Evolutionary conservation across 2,888 invertebrate species (phyloP).

Genomic region (Corbicula japonica): DNA sequence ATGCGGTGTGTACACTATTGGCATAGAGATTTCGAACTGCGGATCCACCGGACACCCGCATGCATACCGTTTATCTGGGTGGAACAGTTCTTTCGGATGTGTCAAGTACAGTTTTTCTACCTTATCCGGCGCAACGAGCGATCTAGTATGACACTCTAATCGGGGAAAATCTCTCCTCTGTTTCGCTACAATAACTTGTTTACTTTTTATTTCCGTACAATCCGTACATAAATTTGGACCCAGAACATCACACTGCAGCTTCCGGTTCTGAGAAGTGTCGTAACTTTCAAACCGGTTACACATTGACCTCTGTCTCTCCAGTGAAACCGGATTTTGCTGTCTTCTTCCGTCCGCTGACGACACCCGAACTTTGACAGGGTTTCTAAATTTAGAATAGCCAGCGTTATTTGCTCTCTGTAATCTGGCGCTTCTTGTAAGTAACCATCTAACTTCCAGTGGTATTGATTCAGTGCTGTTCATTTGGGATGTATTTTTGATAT

Average conservation of each 20-base stretch:
- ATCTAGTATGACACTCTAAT: constrained; percentile 69
- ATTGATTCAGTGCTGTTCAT: constrained; percentile 8
- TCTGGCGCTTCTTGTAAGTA: constrained; percentile 64
- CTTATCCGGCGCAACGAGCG: constrained; percentile 71
- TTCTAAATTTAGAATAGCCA: constrained; percentile 64
- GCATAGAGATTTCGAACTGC: constrained; percentile 58
- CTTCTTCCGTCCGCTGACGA: constrained; percentile 64
- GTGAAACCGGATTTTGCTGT: constrained; percentile 23
- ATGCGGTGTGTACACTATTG: constrained; percentile 68
- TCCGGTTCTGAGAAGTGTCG: constrained; percentile 21
- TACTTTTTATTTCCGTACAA: constrained; percentile 66
- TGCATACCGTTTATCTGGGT: constrained; percentile 51
- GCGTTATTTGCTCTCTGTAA: constrained; percentile 71
- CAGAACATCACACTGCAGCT: constrained; percentile 71
- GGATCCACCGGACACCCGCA: constrained; percentile 65
- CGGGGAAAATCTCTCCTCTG: constrained; percentile 68
- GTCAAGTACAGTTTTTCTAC: constrained; percentile 65
- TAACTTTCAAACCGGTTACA: constrained; percentile 54
- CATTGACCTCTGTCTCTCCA: constrained; percentile 57
- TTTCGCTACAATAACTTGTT: constrained; percentile 48
- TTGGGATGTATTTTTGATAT: constrained; percentile 6
- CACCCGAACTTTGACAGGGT: constrained; percentile 65
- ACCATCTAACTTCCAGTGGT: constrained; percentile 60
- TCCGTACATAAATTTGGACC: constrained; percentile 73
- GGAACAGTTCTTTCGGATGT: constrained; percentile 60